Percentiles rank a stretch among this genome's conserved stretches.
Conservation (phyloP, 2,888 invertebrate species). For the Unio pictorum region DNA sequence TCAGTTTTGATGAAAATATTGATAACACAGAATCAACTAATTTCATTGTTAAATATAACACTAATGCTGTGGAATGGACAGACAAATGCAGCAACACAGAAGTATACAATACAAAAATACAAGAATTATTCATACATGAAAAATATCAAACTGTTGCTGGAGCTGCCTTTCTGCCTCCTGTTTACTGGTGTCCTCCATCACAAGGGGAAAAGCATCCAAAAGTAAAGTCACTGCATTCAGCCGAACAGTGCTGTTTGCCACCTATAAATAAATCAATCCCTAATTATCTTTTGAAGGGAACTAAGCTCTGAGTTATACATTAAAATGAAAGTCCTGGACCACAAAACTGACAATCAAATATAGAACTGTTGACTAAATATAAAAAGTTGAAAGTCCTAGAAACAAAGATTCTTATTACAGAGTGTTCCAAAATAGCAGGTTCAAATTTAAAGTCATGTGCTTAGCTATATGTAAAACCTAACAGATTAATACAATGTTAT, state of each 20-base stretch:
- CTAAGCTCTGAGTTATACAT: not conserved
- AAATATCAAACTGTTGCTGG: slow-evolving; percentile 67
- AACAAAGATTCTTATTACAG: no score
- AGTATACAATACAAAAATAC: not conserved
- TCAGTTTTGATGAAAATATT: no score
- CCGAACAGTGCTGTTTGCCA: slow-evolving; percentile 65
- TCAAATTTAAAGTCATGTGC: no score
- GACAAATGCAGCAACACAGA: not conserved
- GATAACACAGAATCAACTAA: no score
- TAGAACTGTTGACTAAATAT: not conserved
- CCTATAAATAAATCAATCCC: slow-evolving; percentile 41
- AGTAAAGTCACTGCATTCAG: slow-evolving; percentile 66
- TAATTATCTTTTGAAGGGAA: not conserved
- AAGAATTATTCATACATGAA: slow-evolving; percentile 37
- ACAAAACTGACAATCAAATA: not conserved
- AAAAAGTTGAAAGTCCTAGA: no score
- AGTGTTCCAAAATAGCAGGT: no score
- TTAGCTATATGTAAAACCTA: no score
- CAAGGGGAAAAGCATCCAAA: slow-evolving; percentile 69
- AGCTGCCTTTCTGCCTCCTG: slow-evolving; percentile 56
- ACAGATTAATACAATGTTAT: no score
- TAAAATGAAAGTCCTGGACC: not conserved
- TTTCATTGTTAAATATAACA: no score
- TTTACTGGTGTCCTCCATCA: slow-evolving; percentile 43
- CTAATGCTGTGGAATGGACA: no score